phyloP scores from a whole-genome alignment of 1,140 invertebrate species.

The Homalodisca vitripennis region DNA sequence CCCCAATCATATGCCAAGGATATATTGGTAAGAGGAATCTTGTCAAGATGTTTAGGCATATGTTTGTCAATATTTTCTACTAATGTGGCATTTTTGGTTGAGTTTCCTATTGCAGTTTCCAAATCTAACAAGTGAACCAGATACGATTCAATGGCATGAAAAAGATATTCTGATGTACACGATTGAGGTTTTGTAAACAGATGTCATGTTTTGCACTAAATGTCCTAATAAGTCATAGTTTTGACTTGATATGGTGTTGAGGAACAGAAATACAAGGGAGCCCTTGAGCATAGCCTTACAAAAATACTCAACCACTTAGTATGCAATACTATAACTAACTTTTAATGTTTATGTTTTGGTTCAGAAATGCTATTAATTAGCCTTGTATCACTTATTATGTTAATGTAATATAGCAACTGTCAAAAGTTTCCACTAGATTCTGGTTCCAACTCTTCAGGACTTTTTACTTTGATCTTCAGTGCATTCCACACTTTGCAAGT shows the following conservation, averaged over 20 bases:
- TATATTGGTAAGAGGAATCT: background rate
- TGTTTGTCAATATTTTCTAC: too few species aligned
- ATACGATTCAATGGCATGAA: background rate
- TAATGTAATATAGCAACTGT: background rate
- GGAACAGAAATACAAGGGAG: too few species aligned
- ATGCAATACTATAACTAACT: background rate
- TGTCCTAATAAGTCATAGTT: too few species aligned
- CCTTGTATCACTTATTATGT: background rate
- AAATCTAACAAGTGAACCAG: background rate
- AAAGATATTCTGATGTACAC: background rate
- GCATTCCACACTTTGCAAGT: background rate
- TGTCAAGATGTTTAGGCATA: background rate
- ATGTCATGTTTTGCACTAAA: background rate
- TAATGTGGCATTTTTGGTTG: too few species aligned
- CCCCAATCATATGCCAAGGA: background rate
- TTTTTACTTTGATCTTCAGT: background rate
- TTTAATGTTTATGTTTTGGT: background rate
- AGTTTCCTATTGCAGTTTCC: background rate
- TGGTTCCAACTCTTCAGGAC: background rate
- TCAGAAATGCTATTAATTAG: background rate
- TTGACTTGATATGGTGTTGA: too few species aligned
- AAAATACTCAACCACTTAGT: too few species aligned
- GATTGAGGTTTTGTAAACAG: background rate
- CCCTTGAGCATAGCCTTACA: too few species aligned
- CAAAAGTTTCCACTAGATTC: constrained; percentile 5